Conservation (phyloP, 1,140 invertebrate species). For the Drosophila yakuba region DNA sequence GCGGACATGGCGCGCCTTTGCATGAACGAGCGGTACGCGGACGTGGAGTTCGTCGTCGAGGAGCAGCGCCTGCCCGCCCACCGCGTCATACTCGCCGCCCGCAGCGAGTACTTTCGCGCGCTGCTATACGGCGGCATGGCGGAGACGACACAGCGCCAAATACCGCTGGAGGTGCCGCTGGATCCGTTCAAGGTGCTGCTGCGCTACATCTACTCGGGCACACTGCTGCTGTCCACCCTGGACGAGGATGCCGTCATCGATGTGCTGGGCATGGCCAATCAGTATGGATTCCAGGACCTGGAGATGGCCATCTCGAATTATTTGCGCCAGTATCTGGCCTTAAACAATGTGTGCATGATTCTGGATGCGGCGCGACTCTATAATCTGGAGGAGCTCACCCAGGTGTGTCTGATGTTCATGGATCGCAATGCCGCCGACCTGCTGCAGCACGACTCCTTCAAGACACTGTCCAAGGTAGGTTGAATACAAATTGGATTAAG, state of each 20-base stretch:
- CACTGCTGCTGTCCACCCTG: slow-evolving; percentile 92
- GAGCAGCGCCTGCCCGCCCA: slow-evolving; percentile 94
- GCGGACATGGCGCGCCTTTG: slow-evolving; percentile 90
- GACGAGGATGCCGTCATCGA: slow-evolving; percentile 95
- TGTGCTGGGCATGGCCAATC: slow-evolving; percentile 95
- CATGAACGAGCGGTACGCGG: slow-evolving; percentile 94
- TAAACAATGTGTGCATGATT: slow-evolving; percentile 96
- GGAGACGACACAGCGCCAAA: slow-evolving; percentile 93
- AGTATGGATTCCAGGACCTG: slow-evolving; percentile 97
- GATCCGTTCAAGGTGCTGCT: slow-evolving; percentile 95
- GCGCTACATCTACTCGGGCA: slow-evolving; percentile 97
- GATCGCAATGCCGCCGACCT: slow-evolving; percentile 95
- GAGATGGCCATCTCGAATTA: slow-evolving; percentile 97
- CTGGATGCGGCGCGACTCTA: slow-evolving; percentile 93
- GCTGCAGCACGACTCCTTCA: slow-evolving; percentile 93
- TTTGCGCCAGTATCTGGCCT: slow-evolving; percentile 93
- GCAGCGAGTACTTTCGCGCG: slow-evolving; percentile 97
- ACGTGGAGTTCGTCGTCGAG: slow-evolving; percentile 95
- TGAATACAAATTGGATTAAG: rapidly evolving
- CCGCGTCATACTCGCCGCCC: slow-evolving; percentile 92
- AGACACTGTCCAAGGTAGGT: slow-evolving; percentile 91
- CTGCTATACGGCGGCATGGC: slow-evolving; percentile 96
- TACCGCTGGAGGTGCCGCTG: slow-evolving; percentile 94
- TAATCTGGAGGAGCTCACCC: slow-evolving; percentile 87
- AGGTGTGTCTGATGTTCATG: slow-evolving; percentile 92